Evolutionary conservation across 92 coral and sea anemone genomes (phyloP).

Genomic region (Actinernus sp.): DNA sequence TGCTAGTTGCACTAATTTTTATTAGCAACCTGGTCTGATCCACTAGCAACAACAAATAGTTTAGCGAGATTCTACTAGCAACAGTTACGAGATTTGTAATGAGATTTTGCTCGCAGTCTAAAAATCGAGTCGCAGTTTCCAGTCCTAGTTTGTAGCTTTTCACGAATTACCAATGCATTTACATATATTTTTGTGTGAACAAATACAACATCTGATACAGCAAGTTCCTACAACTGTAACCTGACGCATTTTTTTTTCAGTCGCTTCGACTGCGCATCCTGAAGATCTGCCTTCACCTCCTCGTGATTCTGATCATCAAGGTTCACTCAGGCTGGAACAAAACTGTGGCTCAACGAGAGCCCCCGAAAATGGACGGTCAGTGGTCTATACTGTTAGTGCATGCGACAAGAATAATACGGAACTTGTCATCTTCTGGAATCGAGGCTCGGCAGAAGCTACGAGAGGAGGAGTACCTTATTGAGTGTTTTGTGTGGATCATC

Average conservation of each 20-base stretch:
- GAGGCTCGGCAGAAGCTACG: slow-evolving; percentile 92
- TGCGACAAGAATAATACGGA: slow-evolving; percentile 91
- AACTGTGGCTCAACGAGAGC: slow-evolving; percentile 79
- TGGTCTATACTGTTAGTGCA: slow-evolving; percentile 89
- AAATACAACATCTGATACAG: no score
- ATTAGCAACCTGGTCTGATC: no score
- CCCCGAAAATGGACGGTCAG: slow-evolving; percentile 51
- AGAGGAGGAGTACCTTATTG: slow-evolving; percentile 86
- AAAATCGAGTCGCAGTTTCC: no score
- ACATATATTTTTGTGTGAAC: no score
- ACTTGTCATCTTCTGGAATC: slow-evolving; percentile 93
- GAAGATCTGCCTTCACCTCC: slow-evolving; percentile 77
- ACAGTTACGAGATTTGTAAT: no score
- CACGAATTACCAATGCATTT: no score
- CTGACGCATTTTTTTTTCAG: slow-evolving; percentile 52
- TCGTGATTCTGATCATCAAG: slow-evolving; percentile 83
- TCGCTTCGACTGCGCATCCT: slow-evolving; percentile 82
- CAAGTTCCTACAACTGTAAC: no score
- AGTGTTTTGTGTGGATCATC: slow-evolving; percentile 85
- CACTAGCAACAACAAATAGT: no score
- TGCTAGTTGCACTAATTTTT: no score
- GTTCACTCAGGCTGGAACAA: slow-evolving; percentile 95
- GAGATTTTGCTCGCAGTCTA: no score
- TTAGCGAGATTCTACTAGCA: no score
- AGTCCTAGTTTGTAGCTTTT: no score